Base-by-base conservation (phyloP, 2,113 vertebrate species). In the Cottus gobio region DNA sequence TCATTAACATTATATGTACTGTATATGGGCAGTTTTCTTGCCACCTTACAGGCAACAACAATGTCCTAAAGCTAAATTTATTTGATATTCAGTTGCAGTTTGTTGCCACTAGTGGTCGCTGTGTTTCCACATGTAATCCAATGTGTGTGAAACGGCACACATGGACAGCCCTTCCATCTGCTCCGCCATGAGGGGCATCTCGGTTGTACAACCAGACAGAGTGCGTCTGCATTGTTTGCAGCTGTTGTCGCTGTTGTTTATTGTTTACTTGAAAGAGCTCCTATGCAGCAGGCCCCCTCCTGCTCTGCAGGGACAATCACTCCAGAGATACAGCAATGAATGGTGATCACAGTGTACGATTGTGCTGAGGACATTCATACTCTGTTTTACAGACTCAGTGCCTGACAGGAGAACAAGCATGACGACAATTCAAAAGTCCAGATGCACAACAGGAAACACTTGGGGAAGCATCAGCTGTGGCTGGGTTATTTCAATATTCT, bases 201-300 rank as follows among this genome's bases (percentile, higher is more conserved):
- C 54, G 28, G 80, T 73, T 76, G 79, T 75, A 7, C 65, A 74
- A 84, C 58, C 61, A 62, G 48, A 68, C 44, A 42, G 50, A 79
- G 81, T 36, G 15, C 20, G 26, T 79, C 79, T 83, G 77, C 83
- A 30, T 83, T 74, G 72, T 85, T 83, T 89, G 75, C 75, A 79
- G 82, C 81, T 85, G 70, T 56, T 44, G 75, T 80, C 12, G 24
- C 56, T 89, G 5, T 89, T 79, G 80, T 88, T 87, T 84, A 67
- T 77, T 73, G 75, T 90, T 93, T 90, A 87, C 87, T 87, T 84
- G 84, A 79, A 87, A 61, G 78, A 82, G 88, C 87, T 90, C 85
- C 85, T 83, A 82, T 87, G 92, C 84, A 91, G 83, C 82, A 84
- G 85, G 62, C 74, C 74, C 30, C 28, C 76, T 86, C 65, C 78